Conservation (phyloP, 2,113 vertebrate species). For the Rhea pennata region DNA sequence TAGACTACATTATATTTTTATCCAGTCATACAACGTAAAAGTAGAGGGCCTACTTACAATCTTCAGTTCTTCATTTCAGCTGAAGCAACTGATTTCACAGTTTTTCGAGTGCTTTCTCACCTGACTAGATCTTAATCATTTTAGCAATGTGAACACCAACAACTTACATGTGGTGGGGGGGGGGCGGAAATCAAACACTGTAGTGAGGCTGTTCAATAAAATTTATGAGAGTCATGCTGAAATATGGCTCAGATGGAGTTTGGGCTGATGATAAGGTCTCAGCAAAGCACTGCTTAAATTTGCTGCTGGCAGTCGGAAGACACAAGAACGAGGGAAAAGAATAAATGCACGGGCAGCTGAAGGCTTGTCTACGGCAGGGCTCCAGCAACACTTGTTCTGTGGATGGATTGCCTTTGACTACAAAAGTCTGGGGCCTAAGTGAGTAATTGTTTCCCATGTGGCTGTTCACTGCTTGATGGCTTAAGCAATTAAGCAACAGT, state of each 20-base stretch:
- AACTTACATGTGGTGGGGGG: background rate
- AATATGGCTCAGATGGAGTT: background rate
- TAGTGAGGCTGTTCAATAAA: background rate
- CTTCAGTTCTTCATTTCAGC: background rate
- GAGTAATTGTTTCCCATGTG: background rate
- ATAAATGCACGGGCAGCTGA: background rate
- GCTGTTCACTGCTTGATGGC: background rate
- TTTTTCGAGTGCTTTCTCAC: background rate
- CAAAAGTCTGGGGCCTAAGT: background rate
- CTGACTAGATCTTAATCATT: background rate
- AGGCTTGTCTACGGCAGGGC: background rate
- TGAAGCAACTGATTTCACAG: background rate
- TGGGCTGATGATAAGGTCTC: background rate
- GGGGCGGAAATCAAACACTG: background rate
- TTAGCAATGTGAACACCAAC: background rate
- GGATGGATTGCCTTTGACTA: background rate
- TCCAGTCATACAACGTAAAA: background rate
- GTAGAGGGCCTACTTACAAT: background rate
- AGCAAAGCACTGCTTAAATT: background rate
- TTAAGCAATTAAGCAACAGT: background rate
- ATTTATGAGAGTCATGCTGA: background rate
- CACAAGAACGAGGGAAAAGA: background rate
- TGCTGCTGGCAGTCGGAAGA: background rate
- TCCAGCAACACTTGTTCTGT: fast-evolving
- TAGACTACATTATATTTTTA: background rate